Conservation (phyloP, 2,113 vertebrate genomes). For the Dasyurus viverrinus region DNA sequence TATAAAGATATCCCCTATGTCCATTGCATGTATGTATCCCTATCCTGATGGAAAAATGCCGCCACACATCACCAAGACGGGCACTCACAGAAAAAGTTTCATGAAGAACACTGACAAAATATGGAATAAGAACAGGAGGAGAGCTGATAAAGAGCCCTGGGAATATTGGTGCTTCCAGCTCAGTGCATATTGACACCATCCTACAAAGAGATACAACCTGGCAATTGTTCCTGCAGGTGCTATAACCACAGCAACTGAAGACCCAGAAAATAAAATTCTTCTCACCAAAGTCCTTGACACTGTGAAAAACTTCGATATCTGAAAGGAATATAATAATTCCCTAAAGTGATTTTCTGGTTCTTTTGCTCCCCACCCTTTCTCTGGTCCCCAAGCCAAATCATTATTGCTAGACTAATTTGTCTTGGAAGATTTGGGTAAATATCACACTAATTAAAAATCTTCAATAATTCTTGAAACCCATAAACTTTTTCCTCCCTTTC, state of each 20-base stretch:
- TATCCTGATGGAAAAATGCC: not conserved
- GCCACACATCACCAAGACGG: not conserved
- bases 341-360: too few species aligned
- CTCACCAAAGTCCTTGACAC: not conserved
- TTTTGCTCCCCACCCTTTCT: too few species aligned
- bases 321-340: not conserved
- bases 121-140: not conserved
- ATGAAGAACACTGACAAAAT: not conserved
- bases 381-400: too few species aligned
- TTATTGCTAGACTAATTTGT: too few species aligned
- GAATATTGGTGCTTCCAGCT: not conserved
- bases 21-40: not conserved
- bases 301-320: not conserved
- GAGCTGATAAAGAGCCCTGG: not conserved
- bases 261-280: not conserved
- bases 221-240: not conserved
- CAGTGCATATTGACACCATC: not conserved
- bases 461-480: too few species aligned
- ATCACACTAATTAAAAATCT: too few species aligned
- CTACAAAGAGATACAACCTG: not conserved
- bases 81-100: not conserved
- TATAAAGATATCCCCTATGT: too few species aligned
- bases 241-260: not conserved
- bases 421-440: too few species aligned
- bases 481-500: too few species aligned